Conservation (phyloP, 2,888 invertebrate species). For the Orthosia gracilis region DNA sequence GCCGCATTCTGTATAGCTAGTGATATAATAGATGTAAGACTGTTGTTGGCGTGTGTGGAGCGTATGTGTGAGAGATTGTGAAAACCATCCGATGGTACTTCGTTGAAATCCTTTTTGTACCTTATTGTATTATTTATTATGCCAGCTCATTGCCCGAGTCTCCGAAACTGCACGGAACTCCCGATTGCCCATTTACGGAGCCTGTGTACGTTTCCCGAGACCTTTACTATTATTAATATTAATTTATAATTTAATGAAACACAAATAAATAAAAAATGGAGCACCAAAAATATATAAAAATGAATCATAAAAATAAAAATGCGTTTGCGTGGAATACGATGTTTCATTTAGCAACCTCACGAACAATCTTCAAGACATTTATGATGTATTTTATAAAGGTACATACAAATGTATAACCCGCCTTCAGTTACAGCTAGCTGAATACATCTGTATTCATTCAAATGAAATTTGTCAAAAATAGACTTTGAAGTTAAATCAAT, state of each 20-base stretch:
- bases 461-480: neutral
- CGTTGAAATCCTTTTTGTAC: constrained; percentile 87
- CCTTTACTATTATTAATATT: constrained; percentile 88
- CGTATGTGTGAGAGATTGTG: constrained; percentile 84
- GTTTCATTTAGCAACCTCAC: constrained; percentile 77
- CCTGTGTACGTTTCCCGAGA: constrained; percentile 81
- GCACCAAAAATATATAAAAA: constrained; percentile 89
- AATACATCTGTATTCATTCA: neutral
- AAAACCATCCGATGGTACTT: constrained; percentile 88
- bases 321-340: constrained; percentile 85
- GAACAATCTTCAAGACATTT: neutral
- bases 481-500: neutral
- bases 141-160: constrained; percentile 90
- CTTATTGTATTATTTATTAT: constrained; percentile 90
- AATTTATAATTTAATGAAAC: constrained; percentile 89
- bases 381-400: neutral
- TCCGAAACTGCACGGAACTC: constrained; percentile 81
- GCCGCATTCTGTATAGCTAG: constrained; percentile 90
- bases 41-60: constrained; percentile 86
- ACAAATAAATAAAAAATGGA: constrained; percentile 88
- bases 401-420: no score
- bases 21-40: constrained; percentile 89
- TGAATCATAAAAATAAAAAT: constrained; percentile 88
- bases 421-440: neutral
- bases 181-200: constrained; percentile 90